Evolutionary conservation across 2,113 vertebrate genomes (phyloP).

Genomic region (Heterotis niloticus): DNA sequence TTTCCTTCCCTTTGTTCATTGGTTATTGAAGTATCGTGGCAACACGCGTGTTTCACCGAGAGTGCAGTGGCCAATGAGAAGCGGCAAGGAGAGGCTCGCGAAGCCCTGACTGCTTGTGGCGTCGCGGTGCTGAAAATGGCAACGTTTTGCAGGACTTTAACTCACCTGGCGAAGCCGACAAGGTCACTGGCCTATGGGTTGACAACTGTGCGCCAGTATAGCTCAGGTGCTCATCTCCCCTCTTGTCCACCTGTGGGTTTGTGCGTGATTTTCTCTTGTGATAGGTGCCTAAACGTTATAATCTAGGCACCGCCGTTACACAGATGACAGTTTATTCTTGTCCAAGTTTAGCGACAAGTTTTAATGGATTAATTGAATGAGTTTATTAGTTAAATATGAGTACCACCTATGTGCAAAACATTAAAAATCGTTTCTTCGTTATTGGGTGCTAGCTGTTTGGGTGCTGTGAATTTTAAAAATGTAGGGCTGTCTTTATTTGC

Average conservation of each 20-base stretch:
- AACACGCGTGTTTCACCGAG: not conserved
- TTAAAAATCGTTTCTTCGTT: too few species aligned
- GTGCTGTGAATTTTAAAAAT: too few species aligned
- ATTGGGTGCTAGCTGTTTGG: too few species aligned
- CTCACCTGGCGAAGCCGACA: conserved; percentile 46
- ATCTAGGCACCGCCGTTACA: not conserved
- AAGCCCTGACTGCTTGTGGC: not conserved
- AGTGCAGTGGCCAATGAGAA: not conserved
- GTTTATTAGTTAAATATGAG: too few species aligned
- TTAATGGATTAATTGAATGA: too few species aligned
- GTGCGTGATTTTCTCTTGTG: not conserved
- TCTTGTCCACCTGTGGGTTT: not conserved
- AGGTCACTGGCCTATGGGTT: conserved; percentile 34
- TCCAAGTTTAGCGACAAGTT: too few species aligned
- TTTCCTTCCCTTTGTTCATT: not conserved
- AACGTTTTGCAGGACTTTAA: conserved; percentile 54
- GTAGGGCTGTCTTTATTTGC: too few species aligned
- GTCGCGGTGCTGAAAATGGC: conserved; percentile 50
- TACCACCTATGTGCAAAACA: too few species aligned
- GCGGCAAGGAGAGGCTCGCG: not conserved
- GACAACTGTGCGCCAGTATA: conserved; percentile 51
- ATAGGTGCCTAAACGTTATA: not conserved
- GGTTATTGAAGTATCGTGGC: conserved; percentile 13
- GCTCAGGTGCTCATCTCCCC: conserved; percentile 57
- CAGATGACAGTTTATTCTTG: not conserved